Base-by-base conservation (phyloP, 2,113 vertebrate species). In the Nibea albiflora region DNA sequence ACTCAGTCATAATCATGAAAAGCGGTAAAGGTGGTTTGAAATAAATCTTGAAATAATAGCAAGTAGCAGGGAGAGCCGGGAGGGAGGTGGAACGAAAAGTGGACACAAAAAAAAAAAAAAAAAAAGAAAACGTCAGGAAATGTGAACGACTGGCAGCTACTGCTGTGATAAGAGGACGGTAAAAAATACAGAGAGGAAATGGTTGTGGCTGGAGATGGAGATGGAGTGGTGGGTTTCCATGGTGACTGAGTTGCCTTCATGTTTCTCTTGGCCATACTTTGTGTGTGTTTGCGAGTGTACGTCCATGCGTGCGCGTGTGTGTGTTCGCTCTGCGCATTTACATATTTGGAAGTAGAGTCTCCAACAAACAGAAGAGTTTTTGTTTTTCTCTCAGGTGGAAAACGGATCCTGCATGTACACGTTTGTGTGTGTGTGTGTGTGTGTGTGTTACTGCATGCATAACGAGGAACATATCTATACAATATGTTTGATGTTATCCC, bases 141-240 rank as follows among this genome's bases (percentile, higher is more conserved):
- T 73, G 26, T 70, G 62, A 57, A 74, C 57, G 14, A 74, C 53
- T 85, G 82, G 78, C 79, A 85, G 83, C 83, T 76, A 58, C 83
- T 65, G 81, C 80, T 80, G 87, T 79, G 86, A 85, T 65, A 81
- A 82, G 85, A 86, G 75, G 61, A 53, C 17, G 39, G 66, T 7
- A 73, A 57, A 78, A 46, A 65, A 73, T 56, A 78, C 54, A 72
- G 78, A 80, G 42, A 86, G 73, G 68, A 85, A 85, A 83, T 19
- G 78, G 75, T 80, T 39, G 49, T 62, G 66, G 78, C 64, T 73
- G 60, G 47, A 87, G 76, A 78, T 73, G 60, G 47, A 87, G 76
- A 78, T 70, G 67, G 81, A 83, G 86, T 54, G 69, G 77, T 69
- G 65, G 60, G 92, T 93, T 93, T 89, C 92, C 89, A 93, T 93